Conservation (phyloP, 2,888 invertebrate genomes). For the Ophion ventricosus region DNA sequence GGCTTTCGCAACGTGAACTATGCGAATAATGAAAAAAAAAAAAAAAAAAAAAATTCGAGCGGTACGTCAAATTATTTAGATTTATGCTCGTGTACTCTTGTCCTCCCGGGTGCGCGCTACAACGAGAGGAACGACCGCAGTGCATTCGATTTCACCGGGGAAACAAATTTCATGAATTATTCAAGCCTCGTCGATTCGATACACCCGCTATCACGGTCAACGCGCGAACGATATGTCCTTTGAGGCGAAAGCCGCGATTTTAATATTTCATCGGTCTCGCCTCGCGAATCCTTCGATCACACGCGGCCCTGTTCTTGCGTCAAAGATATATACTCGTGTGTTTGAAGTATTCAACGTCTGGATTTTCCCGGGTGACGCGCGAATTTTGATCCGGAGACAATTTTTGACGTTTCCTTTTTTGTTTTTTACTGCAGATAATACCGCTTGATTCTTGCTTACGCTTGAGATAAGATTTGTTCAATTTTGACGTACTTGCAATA, state of each 20-base stretch:
- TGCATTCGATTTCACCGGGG: conserved; percentile 78
- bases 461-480: too few species aligned
- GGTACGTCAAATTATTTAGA: conserved; percentile 80
- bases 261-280: conserved; percentile 66
- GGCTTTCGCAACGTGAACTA: conserved; percentile 31
- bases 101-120: conserved; percentile 6
- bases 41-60: conserved; percentile 80
- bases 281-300: too few species aligned
- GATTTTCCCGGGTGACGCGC: background rate
- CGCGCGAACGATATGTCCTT: conserved; percentile 72
- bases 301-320: background rate
- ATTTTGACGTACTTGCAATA: too few species aligned
- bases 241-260: conserved; percentile 71
- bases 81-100: conserved; percentile 77
- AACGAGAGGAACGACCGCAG: conserved; percentile 72
- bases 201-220: conserved; percentile 44
- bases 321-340: background rate
- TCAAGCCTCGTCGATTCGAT: conserved; percentile 75
- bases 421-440: background rate
- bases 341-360: background rate
- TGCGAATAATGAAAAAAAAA: conserved; percentile 79
- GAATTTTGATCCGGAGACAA: background rate
- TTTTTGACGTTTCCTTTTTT: background rate
- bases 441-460: too few species aligned
- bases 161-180: conserved; percentile 82